Evolutionary conservation across 2,888 invertebrate genomes (phyloP), one percentile per base, ranked within the genome.

Genomic region (Ichneumoninae sp.): DNA sequence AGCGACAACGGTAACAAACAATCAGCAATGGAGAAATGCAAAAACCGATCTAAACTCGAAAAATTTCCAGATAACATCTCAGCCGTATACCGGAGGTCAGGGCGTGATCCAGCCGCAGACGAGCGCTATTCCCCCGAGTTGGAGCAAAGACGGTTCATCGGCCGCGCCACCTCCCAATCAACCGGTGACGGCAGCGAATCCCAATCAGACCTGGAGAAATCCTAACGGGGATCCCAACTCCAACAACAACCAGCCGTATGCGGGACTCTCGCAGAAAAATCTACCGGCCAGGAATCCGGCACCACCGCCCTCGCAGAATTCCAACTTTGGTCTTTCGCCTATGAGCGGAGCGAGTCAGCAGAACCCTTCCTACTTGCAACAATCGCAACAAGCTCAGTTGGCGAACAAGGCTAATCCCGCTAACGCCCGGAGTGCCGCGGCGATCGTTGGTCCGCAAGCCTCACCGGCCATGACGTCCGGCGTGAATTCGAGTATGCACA

Each of bases 401-500:
- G 66, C 33, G 10, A 79, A 52, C 75, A 82, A 72, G 26, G 50
- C 65, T 19, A 78, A 71, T 26, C 50, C 33, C 3, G 44, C 65
- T n/a, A 80, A 33, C 22, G 36, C 26, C 50, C 47, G 50, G 2
- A 33, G 36, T 62, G 19, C 82, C 22, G 69, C 30, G 10, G 36
- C 40, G 1, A 22, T 65, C 50, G 10, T 13, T 26, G 70, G 70
- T 8, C 19, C 22, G 30, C 79, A 82, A 70, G 66, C 65, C 1
- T 44, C 75, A 7, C 36, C 75, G 16, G 22, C 40, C 2, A 47
- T 79, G 52, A 26, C 57, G 13, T 13, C 79, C 6, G 60, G 26
- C 0, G 68, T 68, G 26, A 82, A 75, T 36, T 44, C 75, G 60
- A 77, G 62, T 26, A 76, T 80, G 76, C 84, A 82, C 26, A 84